Evolutionary conservation across 2,888 invertebrate species (phyloP), one percentile per base, ranked within the genome.

Genomic region (Drosophila incognita): DNA sequence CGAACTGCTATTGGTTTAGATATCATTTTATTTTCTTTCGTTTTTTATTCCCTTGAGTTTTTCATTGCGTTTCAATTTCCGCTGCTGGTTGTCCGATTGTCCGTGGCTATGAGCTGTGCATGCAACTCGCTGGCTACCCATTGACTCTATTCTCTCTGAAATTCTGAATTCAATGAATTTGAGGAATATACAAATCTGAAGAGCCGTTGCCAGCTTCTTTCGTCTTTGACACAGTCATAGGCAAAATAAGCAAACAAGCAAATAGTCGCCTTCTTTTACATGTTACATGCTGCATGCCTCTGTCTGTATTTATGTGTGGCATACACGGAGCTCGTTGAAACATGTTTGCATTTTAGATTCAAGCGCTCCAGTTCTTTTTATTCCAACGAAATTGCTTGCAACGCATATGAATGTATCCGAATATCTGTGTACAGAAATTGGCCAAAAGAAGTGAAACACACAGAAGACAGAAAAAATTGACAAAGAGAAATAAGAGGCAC

Each of bases 261-360:
- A 56, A 49, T 58, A 62, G 46, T 52, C 18, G 49, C 18, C 24
- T 15, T 24, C 24, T 24, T 8, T 15, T 27, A 3, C 27, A 29
- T 18, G 49, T 6, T 18, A 29, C 18, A 49, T 49, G 42, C 2
- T 10, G 11, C 36, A 7, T 35, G 46, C 46, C 46, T 13, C 21
- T 42, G 7, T 13, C 13, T 7, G 24, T 11, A 5, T 40, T n/a
- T 29, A 21, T 57, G 38, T 40, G 38, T 38, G 24, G 40, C 29
- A n/a, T 21, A 63, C 48, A 54, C 24, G 4, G 42, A 58, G 48
- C 63, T 51, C 29, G 63, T 58, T 31, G 74, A 60, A 74, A 69
- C 74, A 80, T 87, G 89, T 89, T 85, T 89, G 84, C 85, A 89
- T 87, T 74, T 89, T 77, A 87, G 87, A 89, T 87, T 77, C 87